A percentile compares a stretch with the other conserved stretches of the same genome.
Evolutionary conservation across 2,888 invertebrate species (phyloP).

Genomic region (Agrotis clavis): DNA sequence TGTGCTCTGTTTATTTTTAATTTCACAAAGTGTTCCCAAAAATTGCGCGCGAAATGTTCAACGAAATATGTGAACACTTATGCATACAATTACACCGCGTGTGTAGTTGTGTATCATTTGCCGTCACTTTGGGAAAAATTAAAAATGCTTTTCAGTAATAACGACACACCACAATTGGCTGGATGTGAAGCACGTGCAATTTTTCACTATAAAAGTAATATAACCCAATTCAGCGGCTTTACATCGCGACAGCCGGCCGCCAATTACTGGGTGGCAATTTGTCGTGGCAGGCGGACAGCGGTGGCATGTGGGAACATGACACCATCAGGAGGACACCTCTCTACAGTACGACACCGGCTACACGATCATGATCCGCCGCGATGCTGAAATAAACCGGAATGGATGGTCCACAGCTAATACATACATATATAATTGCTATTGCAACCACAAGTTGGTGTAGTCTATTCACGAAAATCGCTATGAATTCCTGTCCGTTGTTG

Average conservation of each 20-base stretch:
- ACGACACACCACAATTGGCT: constrained; percentile 52
- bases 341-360: constrained; percentile 33
- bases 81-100: constrained; percentile 52
- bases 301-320: constrained; percentile 69
- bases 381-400: constrained; percentile 31
- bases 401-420: constrained; percentile 6
- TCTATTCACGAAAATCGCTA: constrained; percentile 8
- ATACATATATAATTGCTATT: neutral
- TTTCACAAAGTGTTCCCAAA: constrained; percentile 48
- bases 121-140: constrained; percentile 52
- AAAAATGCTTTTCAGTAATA: constrained; percentile 57
- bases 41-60: constrained; percentile 32
- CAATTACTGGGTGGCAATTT: constrained; percentile 80
- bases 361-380: constrained; percentile 46
- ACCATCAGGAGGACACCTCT: constrained; percentile 59
- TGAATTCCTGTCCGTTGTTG: neutral
- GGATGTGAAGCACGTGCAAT: constrained; percentile 64
- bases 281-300: constrained; percentile 74
- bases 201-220: constrained; percentile 73
- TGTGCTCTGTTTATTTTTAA: constrained; percentile 54
- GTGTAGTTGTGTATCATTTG: constrained; percentile 36
- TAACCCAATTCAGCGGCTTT: constrained; percentile 70
- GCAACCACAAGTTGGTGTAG: neutral
- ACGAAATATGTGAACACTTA: constrained; percentile 43
- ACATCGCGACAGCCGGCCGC: constrained; percentile 73